Conservation (phyloP, 2,888 invertebrate species). For the Tachina grossa region DNA sequence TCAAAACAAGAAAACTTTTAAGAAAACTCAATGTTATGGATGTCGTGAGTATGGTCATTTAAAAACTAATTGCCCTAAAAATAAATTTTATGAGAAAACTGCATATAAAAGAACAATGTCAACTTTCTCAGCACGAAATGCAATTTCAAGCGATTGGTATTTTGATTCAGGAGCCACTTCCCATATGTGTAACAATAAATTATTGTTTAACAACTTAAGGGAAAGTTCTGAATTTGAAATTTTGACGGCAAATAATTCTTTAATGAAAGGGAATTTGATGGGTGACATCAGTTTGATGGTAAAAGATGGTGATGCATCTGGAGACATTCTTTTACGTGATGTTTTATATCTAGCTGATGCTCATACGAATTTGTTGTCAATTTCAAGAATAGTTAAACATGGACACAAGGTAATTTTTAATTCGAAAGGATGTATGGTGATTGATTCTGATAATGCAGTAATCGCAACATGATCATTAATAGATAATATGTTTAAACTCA, state of each 20-base stretch:
- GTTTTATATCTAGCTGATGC: constrained; percentile 5
- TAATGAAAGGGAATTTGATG: neutral
- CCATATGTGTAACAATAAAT: neutral
- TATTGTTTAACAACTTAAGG: neutral
- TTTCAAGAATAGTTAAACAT: constrained; percentile 11
- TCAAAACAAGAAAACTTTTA: too few relatives aligned
- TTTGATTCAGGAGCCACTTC: constrained; percentile 22
- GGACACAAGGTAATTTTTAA: constrained; percentile 9
- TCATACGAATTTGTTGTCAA: constrained; percentile 1
- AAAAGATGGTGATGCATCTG: neutral
- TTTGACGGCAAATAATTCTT: neutral
- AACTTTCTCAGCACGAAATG: constrained; percentile 9
- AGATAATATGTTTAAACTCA: too few relatives aligned
- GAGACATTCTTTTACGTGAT: neutral
- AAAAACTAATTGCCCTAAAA: constrained; percentile 13
- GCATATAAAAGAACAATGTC: constrained; percentile 10
- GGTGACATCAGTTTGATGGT: neutral
- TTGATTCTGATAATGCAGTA: constrained; percentile 10
- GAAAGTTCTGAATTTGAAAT: too few relatives aligned
- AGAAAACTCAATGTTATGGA: too few relatives aligned
- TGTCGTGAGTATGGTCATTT: constrained; percentile 17
- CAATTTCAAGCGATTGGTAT: constrained; percentile 20
- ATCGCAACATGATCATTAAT: neutral
- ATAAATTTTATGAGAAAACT: neutral
- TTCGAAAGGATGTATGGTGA: neutral